Evolutionary conservation across 2,888 invertebrate species (phyloP), one percentile per base, ranked within the genome.

Genomic region (Tiphia femorata): DNA sequence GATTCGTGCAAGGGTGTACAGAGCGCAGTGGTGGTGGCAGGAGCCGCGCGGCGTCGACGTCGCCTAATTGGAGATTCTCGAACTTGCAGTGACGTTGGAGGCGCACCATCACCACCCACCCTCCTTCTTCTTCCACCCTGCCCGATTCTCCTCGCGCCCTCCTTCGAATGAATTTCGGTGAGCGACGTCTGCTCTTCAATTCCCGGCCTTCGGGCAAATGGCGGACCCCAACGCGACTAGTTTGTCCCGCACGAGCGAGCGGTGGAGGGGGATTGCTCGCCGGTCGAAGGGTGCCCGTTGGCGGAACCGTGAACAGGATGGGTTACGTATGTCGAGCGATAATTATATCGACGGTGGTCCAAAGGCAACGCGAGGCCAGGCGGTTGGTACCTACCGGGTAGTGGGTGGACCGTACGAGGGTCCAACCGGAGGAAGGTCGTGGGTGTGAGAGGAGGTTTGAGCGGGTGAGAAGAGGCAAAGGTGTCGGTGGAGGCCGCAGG

Each of bases 61-160:
- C 51, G 68, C 62, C 68, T 78, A 79, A 78, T 78, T 78, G 77
- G 70, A 77, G 77, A 77, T 78, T 75, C 72, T 65, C 73, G 67
- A 77, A 78, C 73, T 77, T 78, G 69, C 49, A 33, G 1, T 27
- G n/a, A n/a, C n/a, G n/a, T n/a, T n/a, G n/a, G n/a, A n/a, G 67
- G 33, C 6, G 8, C 12, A 14, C 12, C 33, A 14, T 33, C 12
- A 7, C 12, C 4, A 10, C 29, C 29, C 33, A 14, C 33, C n/a
- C n/a, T n/a, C n/a, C n/a, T n/a, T n/a, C n/a, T n/a, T n/a, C n/a
- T n/a, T n/a, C n/a, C n/a, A n/a, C n/a, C n/a, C n/a, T n/a, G n/a
- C n/a, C n/a, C n/a, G n/a, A n/a, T n/a, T n/a, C n/a, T n/a, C n/a
- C n/a, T 61, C 49, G 55, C 62, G 58, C 57, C 62, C 54, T 57